Evolutionary conservation across 1,140 invertebrate genomes (phyloP).

Genomic region (Penaeus japonicus): DNA sequence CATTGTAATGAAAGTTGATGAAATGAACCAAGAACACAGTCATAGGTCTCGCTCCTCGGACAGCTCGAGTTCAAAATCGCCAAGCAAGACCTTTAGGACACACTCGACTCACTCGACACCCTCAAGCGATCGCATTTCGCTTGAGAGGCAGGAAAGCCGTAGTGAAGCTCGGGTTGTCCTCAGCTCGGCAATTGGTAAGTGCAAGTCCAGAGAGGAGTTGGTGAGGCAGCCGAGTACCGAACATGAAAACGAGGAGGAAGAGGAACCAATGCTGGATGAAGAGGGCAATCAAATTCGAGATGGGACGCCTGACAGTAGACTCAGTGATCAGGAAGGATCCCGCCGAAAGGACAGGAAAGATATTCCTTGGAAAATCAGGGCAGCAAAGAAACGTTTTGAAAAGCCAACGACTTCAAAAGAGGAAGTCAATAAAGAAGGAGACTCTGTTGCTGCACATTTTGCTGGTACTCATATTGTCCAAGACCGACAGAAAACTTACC

Average conservation of each 20-base stretch:
- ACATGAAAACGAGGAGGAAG: constrained; percentile 21
- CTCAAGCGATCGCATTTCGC: background rate
- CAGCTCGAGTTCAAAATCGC: background rate
- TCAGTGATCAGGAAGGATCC: constrained; percentile 35
- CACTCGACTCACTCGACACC: background rate
- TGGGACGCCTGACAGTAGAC: constrained; percentile 30
- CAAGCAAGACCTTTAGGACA: background rate
- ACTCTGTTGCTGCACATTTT: background rate
- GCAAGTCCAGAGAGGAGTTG: constrained; percentile 56
- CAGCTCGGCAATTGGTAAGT: constrained; percentile 43
- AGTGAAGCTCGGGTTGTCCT: constrained; percentile 51
- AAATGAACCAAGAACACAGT: constrained; percentile 6
- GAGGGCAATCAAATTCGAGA: constrained; percentile 1
- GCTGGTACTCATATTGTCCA: constrained; percentile 26
- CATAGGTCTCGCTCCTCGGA: constrained; percentile 24
- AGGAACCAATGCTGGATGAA: background rate
- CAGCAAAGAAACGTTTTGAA: constrained; percentile 57
- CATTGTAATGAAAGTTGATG: constrained; percentile 49
- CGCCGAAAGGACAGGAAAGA: constrained; percentile 47
- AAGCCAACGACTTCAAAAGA: background rate
- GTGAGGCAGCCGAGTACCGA: constrained; percentile 45
- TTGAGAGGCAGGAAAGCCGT: constrained; percentile 37
- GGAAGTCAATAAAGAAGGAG: background rate
- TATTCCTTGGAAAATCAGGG: constrained; percentile 59
- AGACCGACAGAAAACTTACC: constrained; percentile 14